Evolutionary conservation across 2,113 vertebrate species (phyloP).

Genomic region (Chlamydotis undulata): DNA sequence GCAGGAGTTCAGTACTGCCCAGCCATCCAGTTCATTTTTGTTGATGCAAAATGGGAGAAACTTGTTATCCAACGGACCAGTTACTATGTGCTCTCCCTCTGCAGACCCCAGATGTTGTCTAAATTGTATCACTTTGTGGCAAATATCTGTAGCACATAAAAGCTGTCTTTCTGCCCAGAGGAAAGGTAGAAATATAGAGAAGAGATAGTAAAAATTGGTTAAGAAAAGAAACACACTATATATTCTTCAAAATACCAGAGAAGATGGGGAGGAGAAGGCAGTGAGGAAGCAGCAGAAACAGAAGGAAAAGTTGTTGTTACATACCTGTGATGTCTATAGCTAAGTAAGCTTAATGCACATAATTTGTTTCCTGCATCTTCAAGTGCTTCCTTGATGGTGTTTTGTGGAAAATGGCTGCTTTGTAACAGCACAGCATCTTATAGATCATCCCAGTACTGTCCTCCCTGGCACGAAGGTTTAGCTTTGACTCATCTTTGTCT

Average conservation of each 20-base stretch:
- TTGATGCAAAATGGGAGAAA: neutral
- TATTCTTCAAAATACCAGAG: neutral
- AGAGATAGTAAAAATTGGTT: neutral
- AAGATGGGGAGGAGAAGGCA: accelerated
- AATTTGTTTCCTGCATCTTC: neutral
- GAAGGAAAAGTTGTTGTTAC: neutral
- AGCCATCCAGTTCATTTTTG: neutral
- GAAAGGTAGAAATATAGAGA: neutral
- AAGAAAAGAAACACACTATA: neutral
- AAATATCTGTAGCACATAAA: neutral
- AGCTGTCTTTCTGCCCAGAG: neutral
- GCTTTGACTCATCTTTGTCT: neutral
- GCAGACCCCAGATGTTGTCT: neutral
- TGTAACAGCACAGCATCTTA: neutral
- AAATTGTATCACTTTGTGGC: neutral
- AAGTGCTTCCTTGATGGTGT: neutral
- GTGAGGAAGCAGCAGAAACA: neutral
- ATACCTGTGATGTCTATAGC: neutral
- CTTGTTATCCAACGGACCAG: neutral
- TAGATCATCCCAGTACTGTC: neutral
- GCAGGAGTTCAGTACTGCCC: neutral
- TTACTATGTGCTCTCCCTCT: neutral
- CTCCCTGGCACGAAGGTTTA: neutral
- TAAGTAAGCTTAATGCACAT: neutral
- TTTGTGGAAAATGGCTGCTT: neutral